Evolutionary conservation across 2,113 vertebrate species (phyloP).

Genomic region (Tyto alba): DNA sequence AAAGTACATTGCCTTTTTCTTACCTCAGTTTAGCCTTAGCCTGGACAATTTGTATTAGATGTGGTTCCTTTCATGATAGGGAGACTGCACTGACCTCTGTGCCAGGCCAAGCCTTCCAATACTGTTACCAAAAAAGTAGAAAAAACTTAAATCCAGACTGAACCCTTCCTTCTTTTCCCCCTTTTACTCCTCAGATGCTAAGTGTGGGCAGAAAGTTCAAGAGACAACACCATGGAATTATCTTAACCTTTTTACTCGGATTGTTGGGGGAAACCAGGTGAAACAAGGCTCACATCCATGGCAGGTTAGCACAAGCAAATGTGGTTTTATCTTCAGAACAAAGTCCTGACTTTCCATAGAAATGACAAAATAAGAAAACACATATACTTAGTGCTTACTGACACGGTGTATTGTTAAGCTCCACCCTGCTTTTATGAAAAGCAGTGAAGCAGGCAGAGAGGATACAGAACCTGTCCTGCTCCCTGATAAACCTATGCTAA

Average conservation of each 20-base stretch:
- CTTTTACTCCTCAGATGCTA: conserved; percentile 55
- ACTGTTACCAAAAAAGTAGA: background rate
- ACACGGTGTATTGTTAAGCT: background rate
- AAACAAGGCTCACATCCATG: conserved; percentile 80
- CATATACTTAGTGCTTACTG: background rate
- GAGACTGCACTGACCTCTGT: background rate
- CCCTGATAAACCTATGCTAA: background rate
- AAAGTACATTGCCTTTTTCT: background rate
- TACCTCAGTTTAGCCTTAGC: background rate
- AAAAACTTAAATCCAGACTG: background rate
- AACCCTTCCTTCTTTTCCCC: background rate
- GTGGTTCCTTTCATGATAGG: background rate
- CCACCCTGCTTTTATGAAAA: background rate
- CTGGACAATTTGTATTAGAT: background rate
- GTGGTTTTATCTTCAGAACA: background rate
- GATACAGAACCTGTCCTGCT: background rate
- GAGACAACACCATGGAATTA: conserved; percentile 8
- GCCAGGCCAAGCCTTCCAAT: background rate
- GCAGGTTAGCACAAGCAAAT: conserved; percentile 70
- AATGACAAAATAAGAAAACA: background rate
- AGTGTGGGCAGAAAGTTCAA: conserved; percentile 68
- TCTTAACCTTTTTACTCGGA: conserved; percentile 65
- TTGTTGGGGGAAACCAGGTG: conserved; percentile 78
- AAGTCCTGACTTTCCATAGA: background rate
- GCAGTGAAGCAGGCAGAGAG: background rate